Base-by-base conservation (phyloP, 2,888 invertebrate species). In the Euplexia lucipara region DNA sequence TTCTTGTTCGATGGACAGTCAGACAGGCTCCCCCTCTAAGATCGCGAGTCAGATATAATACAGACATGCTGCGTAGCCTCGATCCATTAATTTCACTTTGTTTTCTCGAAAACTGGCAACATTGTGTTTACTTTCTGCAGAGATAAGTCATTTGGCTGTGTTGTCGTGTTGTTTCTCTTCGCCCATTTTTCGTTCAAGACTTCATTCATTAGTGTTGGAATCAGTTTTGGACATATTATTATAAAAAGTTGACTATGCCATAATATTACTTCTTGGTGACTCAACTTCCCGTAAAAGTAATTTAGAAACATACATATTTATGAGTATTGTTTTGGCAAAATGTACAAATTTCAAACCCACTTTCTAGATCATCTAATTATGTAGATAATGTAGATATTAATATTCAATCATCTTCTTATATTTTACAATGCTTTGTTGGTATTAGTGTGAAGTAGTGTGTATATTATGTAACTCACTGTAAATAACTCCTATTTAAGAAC, bases 81-180 rank as follows among this genome's bases (percentile, higher is more conserved):
- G 39, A 70, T 70, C 44, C 64, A 72, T 76, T 76, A 70, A 72
- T 63, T 63, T 76, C 37, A 58, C 57, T 75, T n/a, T 42, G 57
- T 70, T 63, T 58, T 72, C 71, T 70, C 49, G 20, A 53, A 58
- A 76, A 72, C 72, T 76, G 64, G 63, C 53, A 70, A 62, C 44
- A 58, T 45, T 60, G 63, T 63, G 48, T 62, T 54, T 53, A 47
- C 64, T 71, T 70, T 58, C 64, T 71, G 71, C 16, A 7, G 1
- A 52, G 34, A 52, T 61, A 49, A 53, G 20, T 7, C 20, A 16
- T 44, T 44, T 12, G 34, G 20, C 34, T 35, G n/a, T n/a, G 30
- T 22, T 37, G 32, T 26, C 12, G 16, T 56, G 41, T 34, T 35
- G 7, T 48, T 42, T 8, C 5, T 30, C 53, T 42, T 54, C 10